Conservation (phyloP, 2,113 vertebrate species). For the Eretmochelys imbricata region DNA sequence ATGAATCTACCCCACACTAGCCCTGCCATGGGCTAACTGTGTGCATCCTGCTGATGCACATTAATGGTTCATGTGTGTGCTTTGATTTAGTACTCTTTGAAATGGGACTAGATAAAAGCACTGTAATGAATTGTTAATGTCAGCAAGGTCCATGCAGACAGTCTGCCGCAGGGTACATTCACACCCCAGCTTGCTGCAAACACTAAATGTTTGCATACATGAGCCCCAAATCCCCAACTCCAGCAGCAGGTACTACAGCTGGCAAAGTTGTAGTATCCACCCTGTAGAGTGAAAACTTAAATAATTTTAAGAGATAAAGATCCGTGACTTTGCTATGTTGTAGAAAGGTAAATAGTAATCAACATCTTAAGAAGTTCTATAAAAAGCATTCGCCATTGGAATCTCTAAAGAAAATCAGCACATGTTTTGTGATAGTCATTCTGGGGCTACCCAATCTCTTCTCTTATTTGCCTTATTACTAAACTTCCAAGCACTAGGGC, state of each 20-base stretch:
- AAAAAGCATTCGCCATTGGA: rapidly evolving
- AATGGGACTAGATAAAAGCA: no score
- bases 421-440: not conserved
- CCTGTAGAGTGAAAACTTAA: not conserved
- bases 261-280: not conserved
- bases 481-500: rapidly evolving
- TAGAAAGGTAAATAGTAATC: not conserved
- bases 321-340: rapidly evolving
- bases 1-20: not conserved
- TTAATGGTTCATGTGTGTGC: not conserved
- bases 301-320: rapidly evolving
- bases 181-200: no score
- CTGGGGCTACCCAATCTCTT: not conserved
- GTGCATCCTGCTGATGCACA: not conserved
- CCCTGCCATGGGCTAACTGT: not conserved
- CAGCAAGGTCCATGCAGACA: no score
- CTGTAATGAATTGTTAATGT: no score
- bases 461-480: not conserved
- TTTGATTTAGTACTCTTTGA: no score
- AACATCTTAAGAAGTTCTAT: not conserved
- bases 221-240: not conserved
- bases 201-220: no score
- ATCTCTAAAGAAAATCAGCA: not conserved
- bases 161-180: no score
- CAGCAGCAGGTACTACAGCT: not conserved